Percentiles rank a stretch among this genome's conserved stretches.
phyloP scores from a whole-genome alignment of 2,888 invertebrate genomes.

The Neria commutata region DNA sequence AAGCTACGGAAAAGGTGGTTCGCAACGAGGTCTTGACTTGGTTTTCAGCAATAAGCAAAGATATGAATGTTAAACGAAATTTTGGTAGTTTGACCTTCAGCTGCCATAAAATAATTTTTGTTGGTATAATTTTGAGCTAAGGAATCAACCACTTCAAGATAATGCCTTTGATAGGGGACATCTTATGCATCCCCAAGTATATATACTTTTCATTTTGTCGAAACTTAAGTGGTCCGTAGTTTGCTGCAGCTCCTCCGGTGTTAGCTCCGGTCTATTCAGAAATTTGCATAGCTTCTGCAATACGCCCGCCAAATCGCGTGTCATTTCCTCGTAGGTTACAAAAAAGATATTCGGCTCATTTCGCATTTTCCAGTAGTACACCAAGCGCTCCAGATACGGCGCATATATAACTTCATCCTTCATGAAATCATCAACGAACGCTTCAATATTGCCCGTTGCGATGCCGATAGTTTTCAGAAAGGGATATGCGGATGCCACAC shows the following conservation, averaged over 20 bases:
- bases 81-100: no score
- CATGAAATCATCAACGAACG: constrained; percentile 56
- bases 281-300: constrained; percentile 31
- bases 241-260: constrained; percentile 17
- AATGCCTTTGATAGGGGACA: no score
- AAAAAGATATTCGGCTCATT: constrained; percentile 42
- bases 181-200: neutral
- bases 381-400: constrained; percentile 41
- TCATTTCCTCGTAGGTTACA: constrained; percentile 48
- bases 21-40: no score
- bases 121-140: constrained; percentile 18
- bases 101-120: no score
- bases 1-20: no score
- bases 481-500: constrained; percentile 79
- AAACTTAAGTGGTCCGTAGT: constrained; percentile 33
- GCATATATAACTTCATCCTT: constrained; percentile 25
- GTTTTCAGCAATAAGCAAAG: no score
- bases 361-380: constrained; percentile 46
- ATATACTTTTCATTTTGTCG: constrained; percentile 36
- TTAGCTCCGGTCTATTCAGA: constrained; percentile 22
- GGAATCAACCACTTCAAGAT: no score
- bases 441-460: constrained; percentile 65
- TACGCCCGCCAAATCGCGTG: constrained; percentile 33
- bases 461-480: constrained; percentile 68
- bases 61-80: no score